Evolutionary conservation across 2,888 invertebrate species (phyloP), one percentile per base, ranked within the genome.

Genomic region (Pristionchus exspectatus): DNA sequence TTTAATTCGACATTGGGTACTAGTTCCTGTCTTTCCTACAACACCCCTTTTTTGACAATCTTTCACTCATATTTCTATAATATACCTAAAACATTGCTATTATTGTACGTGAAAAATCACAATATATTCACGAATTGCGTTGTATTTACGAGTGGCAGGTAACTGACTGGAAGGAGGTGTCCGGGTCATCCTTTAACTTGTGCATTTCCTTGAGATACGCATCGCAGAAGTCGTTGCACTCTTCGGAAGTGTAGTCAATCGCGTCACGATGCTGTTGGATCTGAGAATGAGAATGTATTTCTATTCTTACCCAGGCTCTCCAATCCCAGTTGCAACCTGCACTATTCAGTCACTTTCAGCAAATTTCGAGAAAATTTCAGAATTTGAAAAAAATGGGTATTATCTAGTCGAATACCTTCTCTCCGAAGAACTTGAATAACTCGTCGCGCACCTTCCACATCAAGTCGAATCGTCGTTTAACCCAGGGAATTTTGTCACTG

Each of bases 201-300:
- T 89, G n/a, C 81, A 89, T 81, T 63, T 89, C 89, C 50, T 89
- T 89, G 9, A 89, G 66, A 18, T 89, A 89, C 9, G 81, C 83
- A 44, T 89, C 89, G 44, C 89, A 89, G 54, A 27, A 89, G 66
- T 89, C 89, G 30, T 38, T 21, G 63, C n/a, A 81, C 9, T 89
- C 89, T 3, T 81, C 63, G 18, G 38, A 27, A 21, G 81, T 44
- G 54, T 89, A 89, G 30, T 89, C 89, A 50, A 89, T 66, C 5
- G 33, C 30, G 14, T 81, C 83, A 0, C 69, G 50, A 33, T 89
- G 89, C 10, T 21, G 21, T 59, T 63, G 12, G 63, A 89, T 89
- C 89, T 89, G 50, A n/a, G 10, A 30, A 66, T 50, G 0, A 9
- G 9, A 50, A 3, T 7, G 44, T 50, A 7, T 50, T 50, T 50